A percentile compares a stretch with the other conserved stretches of the same genome.
Conservation (phyloP, 2,797 vertebrate genomes). For the Macropus fuliginosus region DNA sequence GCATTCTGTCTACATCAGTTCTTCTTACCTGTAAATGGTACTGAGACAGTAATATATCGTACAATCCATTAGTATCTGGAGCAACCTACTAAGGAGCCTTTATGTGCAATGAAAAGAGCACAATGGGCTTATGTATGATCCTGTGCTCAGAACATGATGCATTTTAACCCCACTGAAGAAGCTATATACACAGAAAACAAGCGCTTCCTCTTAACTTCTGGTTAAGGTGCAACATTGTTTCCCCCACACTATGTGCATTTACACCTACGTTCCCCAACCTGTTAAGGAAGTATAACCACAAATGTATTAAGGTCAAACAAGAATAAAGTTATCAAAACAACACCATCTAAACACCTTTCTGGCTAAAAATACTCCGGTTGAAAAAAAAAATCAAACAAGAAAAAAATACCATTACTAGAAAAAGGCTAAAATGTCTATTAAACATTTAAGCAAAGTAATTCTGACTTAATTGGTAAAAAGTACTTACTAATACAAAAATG, state of each 20-base stretch:
- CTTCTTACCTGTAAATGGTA: slow-evolving; percentile 79
- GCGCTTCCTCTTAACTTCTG: slow-evolving; percentile 36
- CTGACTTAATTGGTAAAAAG: background rate
- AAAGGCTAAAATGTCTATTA: background rate
- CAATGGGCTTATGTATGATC: background rate
- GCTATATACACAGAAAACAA: background rate
- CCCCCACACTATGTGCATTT: slow-evolving; percentile 28
- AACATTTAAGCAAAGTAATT: slow-evolving; percentile 34
- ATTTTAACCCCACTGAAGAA: background rate
- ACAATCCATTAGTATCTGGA: slow-evolving; percentile 60
- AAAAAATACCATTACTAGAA: background rate
- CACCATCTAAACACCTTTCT: slow-evolving; percentile 73
- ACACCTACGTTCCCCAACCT: slow-evolving; percentile 46
- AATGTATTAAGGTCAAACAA: slow-evolving; percentile 56
- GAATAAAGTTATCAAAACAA: slow-evolving; percentile 28
- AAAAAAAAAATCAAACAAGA: slow-evolving; percentile 40
- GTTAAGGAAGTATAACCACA: slow-evolving; percentile 69
- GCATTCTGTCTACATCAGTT: slow-evolving; percentile 45
- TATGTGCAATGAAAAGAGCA: background rate
- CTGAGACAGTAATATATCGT: slow-evolving; percentile 79
- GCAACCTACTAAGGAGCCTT: slow-evolving; percentile 15
- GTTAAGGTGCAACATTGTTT: slow-evolving; percentile 27
- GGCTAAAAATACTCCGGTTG: slow-evolving; percentile 66
- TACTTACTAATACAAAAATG: background rate
- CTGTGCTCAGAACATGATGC: background rate